Base-by-base conservation (phyloP, 1,140 invertebrate genomes). In the Cyclina sinensis region DNA sequence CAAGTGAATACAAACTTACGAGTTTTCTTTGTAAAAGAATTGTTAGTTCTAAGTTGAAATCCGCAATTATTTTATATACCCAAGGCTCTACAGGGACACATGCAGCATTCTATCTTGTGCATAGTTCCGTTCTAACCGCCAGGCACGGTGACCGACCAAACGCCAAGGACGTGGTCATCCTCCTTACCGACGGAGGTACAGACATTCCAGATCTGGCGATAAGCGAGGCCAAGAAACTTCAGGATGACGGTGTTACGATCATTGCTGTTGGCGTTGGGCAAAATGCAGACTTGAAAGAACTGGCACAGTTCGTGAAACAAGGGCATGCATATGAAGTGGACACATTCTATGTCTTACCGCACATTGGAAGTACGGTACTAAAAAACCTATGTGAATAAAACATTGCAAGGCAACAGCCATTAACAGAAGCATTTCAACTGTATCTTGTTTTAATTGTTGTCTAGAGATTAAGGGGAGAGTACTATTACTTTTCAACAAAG, bases 171-270 rank as follows among this genome's bases (percentile, higher is more conserved):
- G 30, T 85, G 18, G 82, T 74, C 3, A 43, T 85, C 0, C 16
- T 85, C 12, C 3, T 85, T 12, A 85, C 82, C 2, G 82, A 85
- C 68, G 82, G 82, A 32, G 82, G 82, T 12, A 85, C 82, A 5
- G 70, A 27, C 32, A 43, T 65, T 18, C 39, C 39, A 0, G 65
- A 74, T 35, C 65, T 85, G 14, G 82, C 82, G 4, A 46, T 54
- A 5, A 51, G n/a, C 48, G 82, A 85, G 39, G 82, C 82, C 2
- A 32, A 73, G 43, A 48, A 54, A 18, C 37, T 85, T 1, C 30
- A 32, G 3, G 48, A 70, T 16, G 35, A 35, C 12, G 82, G 82
- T 16, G 48, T 57, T 21, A 24, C 70, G 14, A 35, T 85, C 16
- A 43, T 85, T 32, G 65, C 51, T 54, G 32, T 85, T 18, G 65